Conservation (phyloP, 2,797 vertebrate species). For the Syndactyla subalaris region DNA sequence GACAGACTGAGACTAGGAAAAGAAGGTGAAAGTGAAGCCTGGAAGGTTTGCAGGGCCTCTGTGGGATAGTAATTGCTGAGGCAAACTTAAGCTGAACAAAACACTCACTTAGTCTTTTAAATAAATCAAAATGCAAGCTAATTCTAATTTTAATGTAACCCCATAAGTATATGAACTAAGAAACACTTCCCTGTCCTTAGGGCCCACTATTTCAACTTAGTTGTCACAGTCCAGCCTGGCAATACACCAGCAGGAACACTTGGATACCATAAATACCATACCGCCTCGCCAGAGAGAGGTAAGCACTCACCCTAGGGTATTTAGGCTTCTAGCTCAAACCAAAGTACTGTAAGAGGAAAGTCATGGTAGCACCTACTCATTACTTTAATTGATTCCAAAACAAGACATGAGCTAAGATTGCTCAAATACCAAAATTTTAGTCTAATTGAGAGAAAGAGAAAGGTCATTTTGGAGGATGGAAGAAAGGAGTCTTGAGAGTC, state of each 20-base stretch:
- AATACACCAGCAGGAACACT: not conserved
- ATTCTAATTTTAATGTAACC: constrained; percentile 19
- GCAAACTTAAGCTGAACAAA: constrained; percentile 42
- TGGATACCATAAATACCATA: not conserved
- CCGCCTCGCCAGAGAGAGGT: not conserved
- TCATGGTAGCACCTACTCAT: not conserved
- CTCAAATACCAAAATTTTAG: not conserved
- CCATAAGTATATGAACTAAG: not conserved
- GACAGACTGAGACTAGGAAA: not conserved
- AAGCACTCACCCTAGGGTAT: not conserved
- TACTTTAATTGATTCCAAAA: not conserved
- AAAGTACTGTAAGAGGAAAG: not conserved
- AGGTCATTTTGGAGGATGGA: not conserved
- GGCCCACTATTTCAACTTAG: not conserved
- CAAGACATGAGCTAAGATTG: not conserved
- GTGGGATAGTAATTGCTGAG: constrained; percentile 43
- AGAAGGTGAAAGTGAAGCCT: not conserved
- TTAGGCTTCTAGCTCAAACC: not conserved
- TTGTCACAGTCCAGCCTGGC: not conserved
- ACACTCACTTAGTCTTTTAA: constrained; percentile 29
- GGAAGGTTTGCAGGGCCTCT: constrained; percentile 33
- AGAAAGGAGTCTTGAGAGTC: not conserved
- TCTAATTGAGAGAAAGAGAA: not conserved
- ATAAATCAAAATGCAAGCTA: constrained; percentile 49
- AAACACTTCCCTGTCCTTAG: not conserved